These are phyloP conservation scores for Trachurus trachurus DNA, from an alignment of 2,797 vertebrate species.

Conservation along the genomic window DNA sequence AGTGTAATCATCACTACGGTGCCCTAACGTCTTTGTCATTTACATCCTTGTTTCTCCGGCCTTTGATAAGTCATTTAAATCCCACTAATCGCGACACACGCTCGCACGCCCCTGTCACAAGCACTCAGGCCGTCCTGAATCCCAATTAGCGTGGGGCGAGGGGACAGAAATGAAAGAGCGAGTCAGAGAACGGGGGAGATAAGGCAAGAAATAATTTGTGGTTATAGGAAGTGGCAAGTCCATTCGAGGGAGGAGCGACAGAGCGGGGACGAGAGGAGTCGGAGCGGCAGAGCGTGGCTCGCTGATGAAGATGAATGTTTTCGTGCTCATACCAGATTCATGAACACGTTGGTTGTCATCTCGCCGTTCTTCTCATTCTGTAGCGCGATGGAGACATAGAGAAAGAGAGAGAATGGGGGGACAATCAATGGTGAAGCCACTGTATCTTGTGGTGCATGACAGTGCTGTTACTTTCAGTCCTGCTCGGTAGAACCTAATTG, in stretches of 20 bases:
- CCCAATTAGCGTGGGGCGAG: slow-evolving; percentile 44
- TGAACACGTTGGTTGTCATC: slow-evolving; percentile 90
- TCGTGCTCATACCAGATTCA: slow-evolving; percentile 86
- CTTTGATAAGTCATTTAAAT: slow-evolving; percentile 48
- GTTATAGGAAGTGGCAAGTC: slow-evolving; percentile 76
- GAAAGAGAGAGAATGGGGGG: not conserved
- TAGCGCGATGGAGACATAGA: slow-evolving; percentile 9
- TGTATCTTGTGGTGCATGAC: slow-evolving; percentile 22
- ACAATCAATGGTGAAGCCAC: slow-evolving; percentile 33
- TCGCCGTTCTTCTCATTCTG: slow-evolving; percentile 88
- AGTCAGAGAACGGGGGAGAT: slow-evolving; percentile 32
- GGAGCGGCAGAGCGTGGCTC: slow-evolving; percentile 15
- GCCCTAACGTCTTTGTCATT: slow-evolving; percentile 20
- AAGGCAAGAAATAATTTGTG: slow-evolving; percentile 56
- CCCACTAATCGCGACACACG: slow-evolving; percentile 15
- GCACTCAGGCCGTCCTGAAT: slow-evolving; percentile 22
- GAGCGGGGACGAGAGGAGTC: slow-evolving; percentile 29
- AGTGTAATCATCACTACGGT: slow-evolving; percentile 18
- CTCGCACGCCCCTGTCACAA: slow-evolving; percentile 38
- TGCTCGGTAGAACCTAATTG: slow-evolving; percentile 43
- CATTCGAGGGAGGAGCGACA: slow-evolving; percentile 55
- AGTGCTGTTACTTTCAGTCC: slow-evolving; percentile 42
- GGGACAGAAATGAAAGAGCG: slow-evolving; percentile 20
- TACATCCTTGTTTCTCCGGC: slow-evolving; percentile 13
- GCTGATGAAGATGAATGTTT: slow-evolving; percentile 61